Conservation (phyloP, 2,888 invertebrate genomes). For the Amphipoea oculea region DNA sequence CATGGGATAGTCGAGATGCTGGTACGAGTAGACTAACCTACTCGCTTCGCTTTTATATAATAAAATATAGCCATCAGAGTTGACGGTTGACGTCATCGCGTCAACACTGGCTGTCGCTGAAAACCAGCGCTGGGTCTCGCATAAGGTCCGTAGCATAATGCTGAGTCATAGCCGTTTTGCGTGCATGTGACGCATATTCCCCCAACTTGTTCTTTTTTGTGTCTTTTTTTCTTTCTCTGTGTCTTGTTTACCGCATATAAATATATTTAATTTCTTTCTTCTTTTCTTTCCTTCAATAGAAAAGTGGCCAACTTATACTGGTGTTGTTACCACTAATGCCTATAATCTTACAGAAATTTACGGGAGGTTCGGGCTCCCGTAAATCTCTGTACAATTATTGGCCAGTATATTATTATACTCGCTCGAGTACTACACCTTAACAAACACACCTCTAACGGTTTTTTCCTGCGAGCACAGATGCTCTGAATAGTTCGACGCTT, state of each 20-base stretch:
- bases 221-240: no score
- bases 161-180: no score
- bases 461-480: constrained; percentile 76
- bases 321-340: neutral
- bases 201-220: no score
- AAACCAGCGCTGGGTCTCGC: no score
- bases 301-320: neutral
- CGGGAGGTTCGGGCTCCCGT: no score
- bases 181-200: no score
- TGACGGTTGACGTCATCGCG: neutral
- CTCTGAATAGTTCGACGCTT: constrained; percentile 76
- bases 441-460: constrained; percentile 61
- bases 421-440: constrained; percentile 42
- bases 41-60: neutral
- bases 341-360: no score
- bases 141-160: neutral
- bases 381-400: neutral
- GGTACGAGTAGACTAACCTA: constrained; percentile 1
- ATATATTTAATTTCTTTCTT: neutral
- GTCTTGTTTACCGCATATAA: no score
- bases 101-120: neutral
- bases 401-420: constrained; percentile 42
- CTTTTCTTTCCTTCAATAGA: neutral
- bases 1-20: constrained; percentile 40
- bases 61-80: no score